Evolutionary conservation across 2,113 vertebrate genomes (phyloP).

Genomic region (Myiozetetes cayanensis): DNA sequence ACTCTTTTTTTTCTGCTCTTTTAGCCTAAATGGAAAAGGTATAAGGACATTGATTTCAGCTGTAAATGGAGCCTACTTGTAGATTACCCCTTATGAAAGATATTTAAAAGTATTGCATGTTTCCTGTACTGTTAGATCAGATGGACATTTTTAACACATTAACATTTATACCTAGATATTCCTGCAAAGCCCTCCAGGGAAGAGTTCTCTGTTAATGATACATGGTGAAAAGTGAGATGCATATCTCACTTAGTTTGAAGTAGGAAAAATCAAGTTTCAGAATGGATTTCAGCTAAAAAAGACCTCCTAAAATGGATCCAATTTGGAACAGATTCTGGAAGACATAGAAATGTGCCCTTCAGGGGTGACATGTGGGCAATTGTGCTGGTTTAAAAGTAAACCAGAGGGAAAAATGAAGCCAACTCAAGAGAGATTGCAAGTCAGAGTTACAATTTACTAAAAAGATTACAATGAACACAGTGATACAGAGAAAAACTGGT

Average conservation of each 20-base stretch:
- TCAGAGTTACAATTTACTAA: too few relatives aligned
- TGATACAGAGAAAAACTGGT: too few relatives aligned
- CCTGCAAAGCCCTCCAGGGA: neutral
- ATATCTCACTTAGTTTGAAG: neutral
- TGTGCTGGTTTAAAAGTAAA: too few relatives aligned
- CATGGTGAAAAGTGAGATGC: neutral
- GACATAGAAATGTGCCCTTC: neutral
- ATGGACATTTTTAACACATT: neutral
- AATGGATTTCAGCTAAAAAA: neutral
- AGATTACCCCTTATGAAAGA: neutral
- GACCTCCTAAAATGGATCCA: neutral
- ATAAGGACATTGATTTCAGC: neutral
- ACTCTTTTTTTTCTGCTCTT: neutral
- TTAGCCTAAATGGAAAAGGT: constrained; percentile 1
- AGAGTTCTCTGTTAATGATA: neutral
- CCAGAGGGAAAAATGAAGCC: too few relatives aligned
- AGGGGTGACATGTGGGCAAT: neutral
- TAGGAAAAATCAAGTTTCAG: neutral
- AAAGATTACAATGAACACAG: too few relatives aligned
- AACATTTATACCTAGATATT: neutral
- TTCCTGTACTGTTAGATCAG: neutral
- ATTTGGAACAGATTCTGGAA: neutral
- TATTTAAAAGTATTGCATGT: neutral
- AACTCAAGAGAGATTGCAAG: too few relatives aligned
- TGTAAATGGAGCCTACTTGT: neutral